phyloP scores from a whole-genome alignment of 2,888 invertebrate species.

The Heliconius cydno region DNA sequence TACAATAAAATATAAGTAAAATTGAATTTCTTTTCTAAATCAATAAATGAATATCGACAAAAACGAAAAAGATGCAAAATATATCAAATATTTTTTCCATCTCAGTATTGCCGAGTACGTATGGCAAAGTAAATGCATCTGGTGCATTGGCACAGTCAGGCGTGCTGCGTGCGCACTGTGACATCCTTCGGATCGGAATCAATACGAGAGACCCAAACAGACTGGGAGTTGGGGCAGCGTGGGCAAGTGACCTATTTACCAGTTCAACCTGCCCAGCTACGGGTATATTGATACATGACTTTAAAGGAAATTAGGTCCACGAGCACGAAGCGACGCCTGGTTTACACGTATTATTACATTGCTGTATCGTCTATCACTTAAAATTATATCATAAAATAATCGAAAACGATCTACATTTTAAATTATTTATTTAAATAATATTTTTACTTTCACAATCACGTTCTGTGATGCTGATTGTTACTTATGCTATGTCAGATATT shows the following conservation, averaged over 20 bases:
- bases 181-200: constrained; percentile 58
- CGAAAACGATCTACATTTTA: background rate
- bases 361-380: too few relatives aligned
- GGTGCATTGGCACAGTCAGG: constrained; percentile 47
- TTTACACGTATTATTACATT: background rate
- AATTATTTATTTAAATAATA: background rate
- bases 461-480: background rate
- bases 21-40: too few relatives aligned
- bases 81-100: background rate
- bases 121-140: constrained; percentile 44
- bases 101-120: background rate
- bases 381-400: too few relatives aligned
- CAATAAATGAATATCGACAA: background rate
- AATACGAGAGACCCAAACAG: constrained; percentile 81
- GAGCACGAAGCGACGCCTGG: background rate
- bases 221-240: constrained; percentile 66
- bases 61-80: background rate
- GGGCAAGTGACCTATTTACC: constrained; percentile 77
- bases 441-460: background rate
- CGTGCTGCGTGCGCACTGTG: constrained; percentile 70
- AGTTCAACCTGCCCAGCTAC: constrained; percentile 55
- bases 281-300: constrained; percentile 40
- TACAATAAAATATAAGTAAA: too few relatives aligned
- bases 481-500: background rate
- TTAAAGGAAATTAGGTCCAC: background rate